Evolutionary conservation across 2,113 vertebrate genomes (phyloP), one percentile per base, ranked within the genome.

Genomic region (zebrafish (Danio rerio)): DNA sequence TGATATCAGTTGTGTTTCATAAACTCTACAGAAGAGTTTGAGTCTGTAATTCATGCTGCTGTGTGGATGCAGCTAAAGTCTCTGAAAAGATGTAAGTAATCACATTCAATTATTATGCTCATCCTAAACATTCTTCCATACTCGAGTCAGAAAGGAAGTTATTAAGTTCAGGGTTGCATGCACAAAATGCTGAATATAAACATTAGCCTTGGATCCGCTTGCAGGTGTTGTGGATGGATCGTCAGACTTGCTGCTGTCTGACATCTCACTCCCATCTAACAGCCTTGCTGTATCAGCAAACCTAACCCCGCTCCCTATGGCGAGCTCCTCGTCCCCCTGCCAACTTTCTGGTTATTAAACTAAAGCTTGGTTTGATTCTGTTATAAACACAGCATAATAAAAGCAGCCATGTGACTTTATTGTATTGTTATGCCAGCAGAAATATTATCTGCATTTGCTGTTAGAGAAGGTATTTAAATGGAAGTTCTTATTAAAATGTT

Each of bases 301-400:
- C 45, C 45, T 45, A 5, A 63, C 31, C 59, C 59, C 20, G 13
- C 75, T 63, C 45, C 43, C 43, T 11, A 15, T 59, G n/a, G 58
- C 42, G 61, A 18, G 58, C 58, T 21, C n/a, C 12, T 2, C 21
- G n/a, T 21, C 31, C 56, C 45, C 58, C 74, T 77, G 45, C 18
- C 43, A 52, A 20, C 59, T 63, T 77, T 50, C 63, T 76, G 69
- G 78, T 86, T 84, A 82, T 84, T 79, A 82, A 84, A 58, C 75
- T 55, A 78, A 76, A 86, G 73, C n/a, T 2, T 52, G 15, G 40
- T 86, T 81, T 80, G 80, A 82, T 86, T 82, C 80, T 49, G 69
- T 82, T 84, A 82, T 84, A 81, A 86, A 71, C 69, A 53, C 21
- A 49, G 79, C 49, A 78, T 63, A 82, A 82, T 82, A 84, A 74